Percentiles rank a stretch among this genome's conserved stretches.
These are phyloP conservation scores for Stegodyphus mimosarum DNA, from an alignment of 1,140 invertebrate genomes.

Conservation along the genomic window DNA sequence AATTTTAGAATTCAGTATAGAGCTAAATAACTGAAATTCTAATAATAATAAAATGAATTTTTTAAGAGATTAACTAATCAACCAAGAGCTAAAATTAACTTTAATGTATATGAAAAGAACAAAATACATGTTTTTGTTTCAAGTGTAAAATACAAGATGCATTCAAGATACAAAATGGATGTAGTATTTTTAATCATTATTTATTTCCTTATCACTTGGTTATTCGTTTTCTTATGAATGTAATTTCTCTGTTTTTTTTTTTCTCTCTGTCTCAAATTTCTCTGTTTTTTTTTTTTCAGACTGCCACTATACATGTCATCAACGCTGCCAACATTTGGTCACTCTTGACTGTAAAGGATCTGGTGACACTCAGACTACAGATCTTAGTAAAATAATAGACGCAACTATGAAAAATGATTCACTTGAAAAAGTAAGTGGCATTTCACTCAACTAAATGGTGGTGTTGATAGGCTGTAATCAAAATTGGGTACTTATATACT, in stretches of 20 bases:
- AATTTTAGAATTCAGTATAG: too few relatives aligned
- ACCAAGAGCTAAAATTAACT: not conserved
- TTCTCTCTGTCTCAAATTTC: not conserved
- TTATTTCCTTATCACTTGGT: not conserved
- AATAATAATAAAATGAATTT: too few relatives aligned
- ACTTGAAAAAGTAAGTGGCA: constrained; percentile 35
- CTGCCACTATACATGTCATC: constrained; percentile 72
- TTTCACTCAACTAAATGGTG: too few relatives aligned
- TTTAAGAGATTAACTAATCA: too few relatives aligned
- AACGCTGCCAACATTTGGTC: constrained; percentile 70
- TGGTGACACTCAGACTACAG: constrained; percentile 57
- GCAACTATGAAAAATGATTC: constrained; percentile 61
- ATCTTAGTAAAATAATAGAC: constrained; percentile 58
- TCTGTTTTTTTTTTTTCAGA: constrained; percentile 65
- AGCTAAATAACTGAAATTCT: too few relatives aligned
- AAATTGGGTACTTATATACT: too few relatives aligned
- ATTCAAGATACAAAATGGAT: not conserved
- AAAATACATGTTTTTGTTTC: too few relatives aligned
- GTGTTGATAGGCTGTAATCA: too few relatives aligned
- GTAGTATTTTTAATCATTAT: not conserved
- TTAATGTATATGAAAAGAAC: not conserved
- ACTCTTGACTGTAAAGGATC: constrained; percentile 69
- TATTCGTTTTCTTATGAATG: not conserved
- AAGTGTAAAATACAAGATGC: too few relatives aligned
- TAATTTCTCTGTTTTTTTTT: not conserved